Evolutionary conservation across 2,888 invertebrate species (phyloP).

Genomic region (Ischnura elegans): DNA sequence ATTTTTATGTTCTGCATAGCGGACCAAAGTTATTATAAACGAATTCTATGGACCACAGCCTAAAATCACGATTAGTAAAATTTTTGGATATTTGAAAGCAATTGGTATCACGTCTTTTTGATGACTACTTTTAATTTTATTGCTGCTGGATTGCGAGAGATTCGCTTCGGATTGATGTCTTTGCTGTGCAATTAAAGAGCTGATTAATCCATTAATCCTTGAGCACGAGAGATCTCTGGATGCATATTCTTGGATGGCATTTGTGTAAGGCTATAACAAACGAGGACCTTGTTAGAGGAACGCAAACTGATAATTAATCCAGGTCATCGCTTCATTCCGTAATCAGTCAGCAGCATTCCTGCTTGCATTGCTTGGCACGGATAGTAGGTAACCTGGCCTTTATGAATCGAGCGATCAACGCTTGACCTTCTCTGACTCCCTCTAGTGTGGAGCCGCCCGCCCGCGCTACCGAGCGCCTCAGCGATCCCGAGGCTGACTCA

Average conservation of each 20-base stretch:
- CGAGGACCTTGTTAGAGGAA: not conserved
- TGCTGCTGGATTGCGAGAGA: too few relatives aligned
- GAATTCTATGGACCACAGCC: too few relatives aligned
- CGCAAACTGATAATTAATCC: not conserved
- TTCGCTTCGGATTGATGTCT: too few relatives aligned
- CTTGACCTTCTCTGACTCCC: conserved; percentile 46
- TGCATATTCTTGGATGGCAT: not conserved
- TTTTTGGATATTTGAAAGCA: too few relatives aligned
- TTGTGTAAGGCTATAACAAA: not conserved
- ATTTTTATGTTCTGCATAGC: too few relatives aligned
- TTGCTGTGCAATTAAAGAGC: too few relatives aligned
- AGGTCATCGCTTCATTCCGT: not conserved
- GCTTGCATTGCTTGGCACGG: not conserved
- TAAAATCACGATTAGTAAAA: too few relatives aligned
- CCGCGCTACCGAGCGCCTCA: not conserved
- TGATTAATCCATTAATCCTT: too few relatives aligned
- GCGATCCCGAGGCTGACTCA: conserved; percentile 42
- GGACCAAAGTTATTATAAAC: too few relatives aligned
- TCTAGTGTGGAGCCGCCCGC: not conserved
- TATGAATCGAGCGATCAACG: not conserved
- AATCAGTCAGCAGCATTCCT: not conserved
- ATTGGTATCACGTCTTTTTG: too few relatives aligned
- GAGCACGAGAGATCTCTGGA: not conserved
- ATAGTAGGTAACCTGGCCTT: conserved; percentile 2
- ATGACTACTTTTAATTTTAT: too few relatives aligned